Base-by-base conservation (phyloP, 92 coral and sea anemone genomes). In the Porites rus region DNA sequence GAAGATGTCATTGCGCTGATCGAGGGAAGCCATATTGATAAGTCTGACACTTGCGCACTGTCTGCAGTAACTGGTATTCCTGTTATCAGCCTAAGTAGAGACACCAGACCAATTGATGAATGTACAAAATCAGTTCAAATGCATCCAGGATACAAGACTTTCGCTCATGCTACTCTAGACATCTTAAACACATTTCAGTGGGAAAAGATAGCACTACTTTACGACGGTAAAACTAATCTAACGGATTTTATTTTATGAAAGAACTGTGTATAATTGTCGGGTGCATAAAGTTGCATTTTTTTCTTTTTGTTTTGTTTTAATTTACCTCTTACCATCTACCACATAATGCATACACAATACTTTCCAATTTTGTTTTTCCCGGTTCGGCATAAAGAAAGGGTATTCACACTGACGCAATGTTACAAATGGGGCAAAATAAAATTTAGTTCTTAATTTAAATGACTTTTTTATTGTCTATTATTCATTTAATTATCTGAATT, bases 101-200 rank as follows among this genome's bases (percentile, higher is more conserved):
- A 80, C 21, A 74, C 20, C 17, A 69, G 60, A 18, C 16, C 20
- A 51, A n/a, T 18, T 3, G 68, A 69, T 12, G 28, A 68, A 13
- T 92, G 95, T 18, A 67, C 82, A 19, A 77, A 84, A 18, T 64
- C 89, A 20, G 68, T 92, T 20, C 75, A 76, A 51, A 73, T 89
- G 93, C 73, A 91, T 21, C 85, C 95, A 62, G 86, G 75, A 31
- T 85, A 90, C 56, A 52, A 14, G 18, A 84, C 76, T 25, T 87
- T 63, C 58, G 90, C 89, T 1, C 78, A 75, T 54, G 96, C 96
- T 4, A 82, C 89, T 8, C 72, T 90, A 18, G 85, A 86, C 46
- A 66, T 92, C 4, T 61, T 92, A 85, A 88, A 83, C 43, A 51
- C 85, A 0, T 90, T 87, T 56, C 71, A 76, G 17, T 92, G 91